These are phyloP conservation scores for Apis cerana DNA, from an alignment of 1,140 invertebrate species.

Conservation along the genomic window DNA sequence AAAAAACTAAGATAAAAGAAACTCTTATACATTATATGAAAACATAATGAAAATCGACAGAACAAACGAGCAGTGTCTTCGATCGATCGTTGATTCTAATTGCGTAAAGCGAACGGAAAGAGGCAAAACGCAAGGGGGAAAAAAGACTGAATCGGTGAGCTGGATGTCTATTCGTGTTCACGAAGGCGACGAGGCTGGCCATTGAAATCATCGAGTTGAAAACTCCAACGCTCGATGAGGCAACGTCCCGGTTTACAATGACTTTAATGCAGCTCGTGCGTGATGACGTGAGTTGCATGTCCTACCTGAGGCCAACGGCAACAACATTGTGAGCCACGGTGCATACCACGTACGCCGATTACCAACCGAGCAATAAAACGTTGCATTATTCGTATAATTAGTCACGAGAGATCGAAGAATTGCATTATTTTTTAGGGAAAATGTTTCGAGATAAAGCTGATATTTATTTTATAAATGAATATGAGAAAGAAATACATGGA, in stretches of 20 bases:
- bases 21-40: background rate
- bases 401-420: constrained; percentile 15
- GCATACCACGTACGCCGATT: constrained; percentile 6
- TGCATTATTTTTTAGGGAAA: too few relatives aligned
- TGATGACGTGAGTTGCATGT: constrained; percentile 47
- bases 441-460: background rate
- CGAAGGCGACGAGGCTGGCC: constrained; percentile 27
- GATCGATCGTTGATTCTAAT: constrained; percentile 11
- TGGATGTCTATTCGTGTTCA: constrained; percentile 9
- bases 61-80: background rate
- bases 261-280: constrained; percentile 41
- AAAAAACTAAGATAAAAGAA: background rate
- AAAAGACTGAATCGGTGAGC: background rate
- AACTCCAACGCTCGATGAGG: constrained; percentile 35
- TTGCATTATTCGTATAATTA: constrained; percentile 49
- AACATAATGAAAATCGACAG: background rate
- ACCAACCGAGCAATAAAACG: constrained; percentile 37
- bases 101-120: background rate
- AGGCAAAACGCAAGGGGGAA: background rate
- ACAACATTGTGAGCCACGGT: constrained; percentile 6
- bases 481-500: too few relatives aligned
- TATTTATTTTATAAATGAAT: background rate
- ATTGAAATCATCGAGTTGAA: constrained; percentile 39
- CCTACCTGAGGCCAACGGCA: background rate
- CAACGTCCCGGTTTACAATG: constrained; percentile 45